Conservation (phyloP, 2,888 invertebrate genomes). For the Microctonus aethiopoides region DNA sequence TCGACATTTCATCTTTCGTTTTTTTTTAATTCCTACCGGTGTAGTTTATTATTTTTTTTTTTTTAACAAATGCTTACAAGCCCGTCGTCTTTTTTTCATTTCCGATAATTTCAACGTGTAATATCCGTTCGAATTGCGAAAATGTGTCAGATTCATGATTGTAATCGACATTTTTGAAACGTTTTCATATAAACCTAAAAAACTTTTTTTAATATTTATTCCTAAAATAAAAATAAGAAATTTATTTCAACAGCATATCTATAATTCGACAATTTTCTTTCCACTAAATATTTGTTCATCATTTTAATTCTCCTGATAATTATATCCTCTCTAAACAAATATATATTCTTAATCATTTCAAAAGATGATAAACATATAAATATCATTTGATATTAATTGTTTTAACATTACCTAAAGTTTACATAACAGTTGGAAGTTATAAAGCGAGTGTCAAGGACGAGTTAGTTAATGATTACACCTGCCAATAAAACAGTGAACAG, state of each 20-base stretch:
- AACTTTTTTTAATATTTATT: no score
- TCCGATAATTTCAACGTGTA: conserved; percentile 19
- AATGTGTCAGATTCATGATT: neutral
- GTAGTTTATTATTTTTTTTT: neutral
- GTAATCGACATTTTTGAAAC: neutral
- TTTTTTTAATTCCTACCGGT: neutral
- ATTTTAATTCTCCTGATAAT: no score
- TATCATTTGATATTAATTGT: no score
- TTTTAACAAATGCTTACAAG: neutral
- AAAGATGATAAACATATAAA: no score
- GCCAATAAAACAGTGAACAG: conserved; percentile 57
- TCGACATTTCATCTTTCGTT: neutral
- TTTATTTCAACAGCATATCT: no score
- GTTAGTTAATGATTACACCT: conserved; percentile 35
- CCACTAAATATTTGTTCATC: no score
- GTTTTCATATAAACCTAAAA: no score
- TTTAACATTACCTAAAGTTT: no score
- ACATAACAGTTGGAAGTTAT: conserved; percentile 30
- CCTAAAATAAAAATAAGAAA: no score
- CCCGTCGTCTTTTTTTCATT: conserved; percentile 10
- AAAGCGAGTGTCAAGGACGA: conserved; percentile 50
- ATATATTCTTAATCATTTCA: no score
- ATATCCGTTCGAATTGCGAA: conserved; percentile 15
- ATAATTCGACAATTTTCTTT: no score
- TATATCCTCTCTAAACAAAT: no score